Conservation (phyloP, 2,888 invertebrate genomes). For the Tachina lurida region DNA sequence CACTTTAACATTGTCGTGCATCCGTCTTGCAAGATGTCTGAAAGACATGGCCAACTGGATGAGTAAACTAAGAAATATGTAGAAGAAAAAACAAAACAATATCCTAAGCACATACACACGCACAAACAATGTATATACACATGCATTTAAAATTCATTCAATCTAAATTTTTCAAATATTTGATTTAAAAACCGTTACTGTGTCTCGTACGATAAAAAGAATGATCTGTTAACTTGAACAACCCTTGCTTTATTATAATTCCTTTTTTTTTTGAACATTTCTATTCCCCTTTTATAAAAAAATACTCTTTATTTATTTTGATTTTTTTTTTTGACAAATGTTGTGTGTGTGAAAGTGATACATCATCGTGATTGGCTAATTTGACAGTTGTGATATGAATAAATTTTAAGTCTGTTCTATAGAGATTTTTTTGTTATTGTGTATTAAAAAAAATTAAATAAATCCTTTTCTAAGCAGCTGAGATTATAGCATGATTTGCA, state of each 20-base stretch:
- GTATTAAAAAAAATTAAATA: slow-evolving; percentile 27
- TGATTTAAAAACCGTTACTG: slow-evolving; percentile 33
- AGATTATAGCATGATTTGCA: slow-evolving; percentile 74
- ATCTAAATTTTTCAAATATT: slow-evolving; percentile 10
- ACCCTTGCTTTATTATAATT: slow-evolving; percentile 43
- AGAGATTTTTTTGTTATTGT: slow-evolving; percentile 3
- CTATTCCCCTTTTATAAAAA: slow-evolving; percentile 1
- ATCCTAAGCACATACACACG: background rate
- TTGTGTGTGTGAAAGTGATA: slow-evolving; percentile 73
- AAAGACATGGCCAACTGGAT: too few relatives aligned
- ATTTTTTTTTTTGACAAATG: slow-evolving; percentile 50
- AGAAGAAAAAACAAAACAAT: too few relatives aligned
- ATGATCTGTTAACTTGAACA: background rate
- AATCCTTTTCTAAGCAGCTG: slow-evolving; percentile 73
- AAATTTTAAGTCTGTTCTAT: slow-evolving; percentile 59
- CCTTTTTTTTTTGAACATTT: slow-evolving; percentile 1
- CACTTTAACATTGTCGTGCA: too few relatives aligned
- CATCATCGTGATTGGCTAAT: slow-evolving; percentile 78
- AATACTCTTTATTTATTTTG: slow-evolving; percentile 2
- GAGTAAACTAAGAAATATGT: too few relatives aligned
- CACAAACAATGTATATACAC: background rate
- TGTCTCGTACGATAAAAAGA: background rate
- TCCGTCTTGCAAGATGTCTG: too few relatives aligned
- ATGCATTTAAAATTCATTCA: slow-evolving; percentile 1
- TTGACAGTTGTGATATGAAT: slow-evolving; percentile 71